These are phyloP conservation scores for Rhyacophila evoluta DNA, from an alignment of 2,888 invertebrate genomes.

Conservation along the genomic window DNA sequence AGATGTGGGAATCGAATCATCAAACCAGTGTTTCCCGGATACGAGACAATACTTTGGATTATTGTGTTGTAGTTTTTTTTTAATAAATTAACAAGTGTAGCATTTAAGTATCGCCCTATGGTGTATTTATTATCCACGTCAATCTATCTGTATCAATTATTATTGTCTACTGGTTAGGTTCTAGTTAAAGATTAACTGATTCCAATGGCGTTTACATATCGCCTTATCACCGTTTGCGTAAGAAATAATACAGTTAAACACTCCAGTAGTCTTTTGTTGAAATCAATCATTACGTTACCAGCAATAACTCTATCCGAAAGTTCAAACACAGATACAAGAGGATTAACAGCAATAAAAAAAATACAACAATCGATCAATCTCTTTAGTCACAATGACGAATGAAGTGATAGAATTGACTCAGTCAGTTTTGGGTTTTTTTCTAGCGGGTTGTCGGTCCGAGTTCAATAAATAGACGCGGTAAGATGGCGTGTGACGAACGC, in stretches of 20 bases:
- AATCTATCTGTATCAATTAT: too few relatives aligned
- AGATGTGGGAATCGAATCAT: too few relatives aligned
- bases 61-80: too few relatives aligned
- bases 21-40: too few relatives aligned
- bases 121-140: too few relatives aligned
- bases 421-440: conserved; percentile 11
- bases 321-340: not conserved
- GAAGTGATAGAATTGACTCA: conserved; percentile 37
- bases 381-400: conserved; percentile 38
- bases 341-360: not conserved
- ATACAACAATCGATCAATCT: conserved; percentile 34
- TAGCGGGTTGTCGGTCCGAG: conserved; percentile 5
- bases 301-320: not conserved
- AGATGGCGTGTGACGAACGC: conserved; percentile 48
- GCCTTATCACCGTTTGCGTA: too few relatives aligned
- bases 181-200: too few relatives aligned
- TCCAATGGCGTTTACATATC: too few relatives aligned
- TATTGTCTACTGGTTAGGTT: too few relatives aligned
- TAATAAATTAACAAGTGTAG: too few relatives aligned
- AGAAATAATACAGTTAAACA: not conserved
- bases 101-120: too few relatives aligned
- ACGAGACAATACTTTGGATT: too few relatives aligned
- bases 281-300: not conserved
- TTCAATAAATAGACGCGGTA: not conserved
- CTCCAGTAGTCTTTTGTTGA: not conserved